Base-by-base conservation (phyloP, 2,113 vertebrate species). In the Rhinolophus sinicus region DNA sequence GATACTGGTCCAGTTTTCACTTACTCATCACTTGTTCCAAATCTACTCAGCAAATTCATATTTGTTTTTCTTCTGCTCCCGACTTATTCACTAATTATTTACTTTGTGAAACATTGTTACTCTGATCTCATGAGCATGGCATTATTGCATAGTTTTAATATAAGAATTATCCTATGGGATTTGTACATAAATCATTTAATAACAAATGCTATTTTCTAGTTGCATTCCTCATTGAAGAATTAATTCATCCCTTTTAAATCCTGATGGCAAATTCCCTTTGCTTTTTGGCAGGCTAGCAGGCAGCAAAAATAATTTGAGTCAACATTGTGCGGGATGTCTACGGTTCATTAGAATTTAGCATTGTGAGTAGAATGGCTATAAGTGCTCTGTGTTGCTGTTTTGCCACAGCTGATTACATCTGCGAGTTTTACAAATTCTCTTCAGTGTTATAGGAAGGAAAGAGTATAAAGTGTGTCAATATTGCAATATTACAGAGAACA, bases 171-270 rank as follows among this genome's bases (percentile, higher is more conserved):
- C 80, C 40, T 90, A 4, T 56, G 62, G 75, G 76, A 83, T 54
- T 95, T 93, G 47, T 75, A 50, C 40, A 47, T 26, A 90, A 75
- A 73, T 82, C 72, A 58, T 75, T 83, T 77, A 93, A 44, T 81
- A 89, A 92, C 50, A 47, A 15, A 47, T 35, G 65, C 4, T 75
- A 33, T 93, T 97, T 88, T 93, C 72, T 19, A 69, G 12, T 40
- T 69, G 19, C 6, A 58, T 67, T 86, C 50, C n/a, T 76, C 70
- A 84, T 21, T 91, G 44, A 76, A 96, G 52, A 83, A 56, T 89
- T 77, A 88, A 97, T 84, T 69, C 73, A 84, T 75, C 3, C 50
- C 22, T 90, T 94, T 73, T 77, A 72, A 96, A 95, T 78, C 54
- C 10, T 92, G 76, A 78, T 81, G 75, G 40, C 62, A 86, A 85